Base-by-base conservation (phyloP, 2,888 invertebrate species). In the Xiphydria camelus region DNA sequence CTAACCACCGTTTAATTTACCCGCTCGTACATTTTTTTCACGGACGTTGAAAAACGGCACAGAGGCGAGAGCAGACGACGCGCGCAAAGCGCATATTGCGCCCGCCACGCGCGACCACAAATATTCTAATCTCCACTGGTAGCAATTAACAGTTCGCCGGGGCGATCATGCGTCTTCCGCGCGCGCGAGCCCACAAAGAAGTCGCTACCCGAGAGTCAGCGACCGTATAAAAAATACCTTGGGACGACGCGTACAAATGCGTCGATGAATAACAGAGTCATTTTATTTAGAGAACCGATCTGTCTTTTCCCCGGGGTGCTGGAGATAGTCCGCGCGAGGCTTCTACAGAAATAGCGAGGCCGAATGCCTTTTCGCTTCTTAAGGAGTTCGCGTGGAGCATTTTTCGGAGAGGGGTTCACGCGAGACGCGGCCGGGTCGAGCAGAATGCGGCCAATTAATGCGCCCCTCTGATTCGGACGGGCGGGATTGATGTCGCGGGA, bases 181-280 rank as follows among this genome's bases (percentile, higher is more conserved):
- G 15, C 29, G 29, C 29, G 14, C 15, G 1, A 29, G 29, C 12
- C n/a, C 29, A 29, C 29, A 29, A 29, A 29, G 29, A 29, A 29
- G n/a, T n/a, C n/a, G n/a, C n/a, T n/a, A n/a, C n/a, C n/a, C n/a
- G n/a, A n/a, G n/a, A 29, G 43, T 45, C 40, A 36, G 35, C 44
- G 50, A 42, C 48, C 41, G 53, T 53, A 54, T 48, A 51, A 58
- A 59, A 57, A 59, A 45, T 26, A 26, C 45, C 25, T 25, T 40
- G 26, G 26, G 33, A 20, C 45, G 72, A 71, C 72, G 67, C 62
- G 68, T 70, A 72, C 70, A 73, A 73, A 73, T 73, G 68, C 66
- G 68, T 64, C 73, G 72, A 73, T 74, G 73, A 71, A 73, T 73
- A 73, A 72, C 71, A 70, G 59, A 71, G 72, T 73, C 70, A 73